Base-by-base conservation (phyloP, 37 sponge, comb jelly and placozoan species). In the Aphrocallistes beatrix region DNA sequence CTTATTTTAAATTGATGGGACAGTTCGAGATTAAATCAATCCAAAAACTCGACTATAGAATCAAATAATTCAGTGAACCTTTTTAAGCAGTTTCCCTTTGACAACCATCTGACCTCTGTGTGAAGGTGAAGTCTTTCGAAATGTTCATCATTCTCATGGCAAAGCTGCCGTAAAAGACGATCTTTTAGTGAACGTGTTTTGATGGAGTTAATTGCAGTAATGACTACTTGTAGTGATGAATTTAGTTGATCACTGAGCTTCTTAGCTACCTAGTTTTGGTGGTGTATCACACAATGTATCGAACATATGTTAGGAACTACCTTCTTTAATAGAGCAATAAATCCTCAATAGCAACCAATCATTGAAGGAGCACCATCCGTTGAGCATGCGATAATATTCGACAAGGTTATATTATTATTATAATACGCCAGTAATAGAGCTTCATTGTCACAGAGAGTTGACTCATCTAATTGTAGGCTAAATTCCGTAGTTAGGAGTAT, bases 91-190 rank as follows among this genome's bases (percentile, higher is more conserved):
- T 60, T 60, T 60, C 75, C 75, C 75, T 60, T 60, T 60, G 75
- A 60, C 75, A 60, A 21, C 75, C 75, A 28, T 60, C 75, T 32
- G 75, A 60, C 75, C n/a, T 60, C 75, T 60, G 34, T 60, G 75
- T 60, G 75, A 60, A 60, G 75, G 75, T 25, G 75, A 60, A 60
- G 75, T 60, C 75, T 19, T 60, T 60, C 75, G 75, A 60, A n/a
- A 60, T 60, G 75, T 60, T 60, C 75, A 60, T 60, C 75, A 60
- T 60, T 60, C 75, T 60, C 75, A 60, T 60, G 75, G 75, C 75
- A 60, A 60, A 60, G 75, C 34, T 21, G 75, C n/a, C 75, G 75
- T 25, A 60, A 60, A 60, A 60, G 25, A 60, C 25, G 75, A 60
- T 60, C 75, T 60, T 60, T 60, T 60, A 60, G 8, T 60, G 75